These are phyloP conservation scores for Mesodorylaimus sp. DNA, from an alignment of 2,888 invertebrate species.

Conservation along the genomic window DNA sequence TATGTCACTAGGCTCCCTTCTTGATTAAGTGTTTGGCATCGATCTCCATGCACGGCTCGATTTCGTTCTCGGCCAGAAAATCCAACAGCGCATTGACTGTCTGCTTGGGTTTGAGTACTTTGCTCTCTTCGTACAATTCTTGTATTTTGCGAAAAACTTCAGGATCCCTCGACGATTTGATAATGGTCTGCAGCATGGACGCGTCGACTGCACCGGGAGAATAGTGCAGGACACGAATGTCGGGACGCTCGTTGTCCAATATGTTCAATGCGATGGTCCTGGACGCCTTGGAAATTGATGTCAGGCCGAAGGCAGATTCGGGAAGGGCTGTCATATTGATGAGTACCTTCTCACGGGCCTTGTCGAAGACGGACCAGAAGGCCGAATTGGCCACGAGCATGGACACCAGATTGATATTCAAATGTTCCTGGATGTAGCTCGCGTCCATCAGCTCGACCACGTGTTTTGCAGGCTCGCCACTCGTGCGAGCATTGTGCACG, in stretches of 20 bases:
- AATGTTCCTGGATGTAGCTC: background rate
- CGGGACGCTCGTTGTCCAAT: background rate
- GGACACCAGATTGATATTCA: background rate
- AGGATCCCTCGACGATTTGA: background rate
- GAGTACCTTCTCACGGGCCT: background rate
- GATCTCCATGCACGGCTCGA: background rate
- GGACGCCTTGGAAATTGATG: background rate
- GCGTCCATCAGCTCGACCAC: background rate
- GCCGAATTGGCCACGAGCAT: background rate
- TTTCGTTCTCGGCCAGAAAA: background rate
- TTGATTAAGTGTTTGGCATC: no score
- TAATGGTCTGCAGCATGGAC: background rate
- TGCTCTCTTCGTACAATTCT: background rate
- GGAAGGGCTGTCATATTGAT: background rate
- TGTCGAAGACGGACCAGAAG: background rate
- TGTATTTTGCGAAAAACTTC: background rate
- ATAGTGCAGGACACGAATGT: background rate
- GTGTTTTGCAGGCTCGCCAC: background rate
- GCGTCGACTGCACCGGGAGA: background rate
- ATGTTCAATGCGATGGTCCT: background rate
- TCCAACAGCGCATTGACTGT: background rate
- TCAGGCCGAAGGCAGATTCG: no score
- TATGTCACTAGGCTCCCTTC: no score
- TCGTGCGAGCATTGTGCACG: slow-evolving; percentile 8
- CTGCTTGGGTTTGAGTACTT: background rate